Percentiles rank a stretch among this genome's conserved stretches.
phyloP scores from a whole-genome alignment of 2,797 vertebrate genomes.

The Eptatretus atami region DNA sequence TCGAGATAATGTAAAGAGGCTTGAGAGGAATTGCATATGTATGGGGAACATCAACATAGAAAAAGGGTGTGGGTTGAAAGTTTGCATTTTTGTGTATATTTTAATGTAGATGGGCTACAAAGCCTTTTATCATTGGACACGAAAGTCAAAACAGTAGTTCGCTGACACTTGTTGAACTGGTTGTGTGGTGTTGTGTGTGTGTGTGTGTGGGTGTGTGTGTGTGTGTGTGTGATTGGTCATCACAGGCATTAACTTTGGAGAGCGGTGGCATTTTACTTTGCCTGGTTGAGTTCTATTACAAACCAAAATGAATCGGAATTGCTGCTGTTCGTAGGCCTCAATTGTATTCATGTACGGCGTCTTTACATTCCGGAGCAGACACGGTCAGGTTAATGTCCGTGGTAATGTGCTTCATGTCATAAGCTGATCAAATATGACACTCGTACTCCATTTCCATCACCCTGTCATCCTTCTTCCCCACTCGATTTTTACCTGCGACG shows the following conservation, averaged over 20 bases:
- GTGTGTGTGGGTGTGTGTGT: neutral
- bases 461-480: too few species aligned
- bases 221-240: neutral
- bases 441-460: too few species aligned
- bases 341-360: neutral
- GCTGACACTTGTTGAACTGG: neutral
- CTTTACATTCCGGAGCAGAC: neutral
- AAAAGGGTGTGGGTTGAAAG: too few species aligned
- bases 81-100: too few species aligned
- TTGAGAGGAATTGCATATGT: too few species aligned
- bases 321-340: neutral
- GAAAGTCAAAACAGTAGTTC: too few species aligned
- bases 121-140: too few species aligned
- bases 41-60: too few species aligned
- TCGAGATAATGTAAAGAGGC: too few species aligned
- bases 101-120: too few species aligned
- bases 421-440: too few species aligned
- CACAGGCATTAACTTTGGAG: neutral
- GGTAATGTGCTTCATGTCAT: neutral
- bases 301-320: neutral
- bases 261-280: constrained; percentile 3
- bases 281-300: neutral
- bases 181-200: neutral
- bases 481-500: too few species aligned
- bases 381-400: neutral